Evolutionary conservation across 1,140 invertebrate species (phyloP), one percentile per base, ranked within the genome.

Genomic region (Drosophila micromelanica): DNA sequence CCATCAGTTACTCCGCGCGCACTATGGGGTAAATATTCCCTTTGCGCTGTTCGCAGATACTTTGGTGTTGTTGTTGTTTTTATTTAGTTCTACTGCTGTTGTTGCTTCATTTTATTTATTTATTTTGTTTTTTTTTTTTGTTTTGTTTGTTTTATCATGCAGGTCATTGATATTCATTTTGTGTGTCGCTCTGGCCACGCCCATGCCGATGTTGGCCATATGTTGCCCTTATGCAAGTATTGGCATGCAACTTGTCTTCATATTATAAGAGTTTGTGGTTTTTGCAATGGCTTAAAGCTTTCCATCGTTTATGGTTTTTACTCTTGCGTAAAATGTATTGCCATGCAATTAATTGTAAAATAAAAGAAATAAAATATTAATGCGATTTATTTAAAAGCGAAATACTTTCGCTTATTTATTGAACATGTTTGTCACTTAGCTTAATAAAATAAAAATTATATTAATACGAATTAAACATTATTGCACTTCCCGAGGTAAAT

Each of bases 81-180:
- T 60, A 40, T 59, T 54, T 56, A 42, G 43, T 69, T 52, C 45
- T 51, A 35, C 43, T 38, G 45, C 54, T 70, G 30, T 30, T 60
- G 37, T 30, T 12, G 48, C 23, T 40, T 20, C 48, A 52, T 20
- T 64, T 52, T 64, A 56, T 57, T 65, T 52, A 56, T 45, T 62
- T 57, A 9, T 17, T 42, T 35, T 43, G 11, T 64, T 71, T 49
- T 32, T 51, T 74, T 27, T 64, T 73, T 57, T 63, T 52, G 17
- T 17, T 17, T 17, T 55, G 48, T 20, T 49, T 49, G 46, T 32
- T 49, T 65, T 40, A 62, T 65, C 67, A 43, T 68, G 62, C 68
- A 76, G 68, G 68, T 76, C 73, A 78, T 78, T 78, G 76, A 76
- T 78, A 78, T 76, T 73, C 76, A 73, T 63, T 67, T 78, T 67